These are phyloP conservation scores for Amitus sp. DNA, from an alignment of 2,888 invertebrate genomes.

Conservation along the genomic window DNA sequence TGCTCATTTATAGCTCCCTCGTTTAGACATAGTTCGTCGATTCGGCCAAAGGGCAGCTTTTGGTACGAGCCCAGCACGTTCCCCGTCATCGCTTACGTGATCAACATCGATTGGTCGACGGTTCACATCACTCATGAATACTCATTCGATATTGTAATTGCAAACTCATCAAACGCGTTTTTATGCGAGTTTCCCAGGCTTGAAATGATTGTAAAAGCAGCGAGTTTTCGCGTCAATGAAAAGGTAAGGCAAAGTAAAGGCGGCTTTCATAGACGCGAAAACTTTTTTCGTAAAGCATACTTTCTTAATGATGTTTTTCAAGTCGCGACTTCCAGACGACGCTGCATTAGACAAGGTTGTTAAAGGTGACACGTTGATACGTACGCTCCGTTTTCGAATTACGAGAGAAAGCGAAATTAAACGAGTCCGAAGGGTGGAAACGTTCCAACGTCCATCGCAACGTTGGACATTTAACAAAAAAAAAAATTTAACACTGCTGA, in stretches of 20 bases:
- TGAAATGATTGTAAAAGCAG: too few species aligned
- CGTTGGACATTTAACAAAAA: background rate
- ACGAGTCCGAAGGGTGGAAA: background rate
- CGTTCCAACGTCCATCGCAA: background rate
- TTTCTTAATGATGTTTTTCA: background rate
- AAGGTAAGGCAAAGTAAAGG: background rate
- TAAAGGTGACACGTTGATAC: conserved; percentile 30
- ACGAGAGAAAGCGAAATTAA: conserved; percentile 31
- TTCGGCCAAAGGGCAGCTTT: conserved; percentile 18
- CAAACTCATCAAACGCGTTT: too few species aligned
- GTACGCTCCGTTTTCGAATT: conserved; percentile 34
- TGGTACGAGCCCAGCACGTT: background rate
- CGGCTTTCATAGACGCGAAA: background rate
- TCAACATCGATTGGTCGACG: background rate
- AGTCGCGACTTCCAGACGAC: conserved; percentile 5
- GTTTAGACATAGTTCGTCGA: conserved; percentile 23
- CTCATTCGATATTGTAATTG: background rate
- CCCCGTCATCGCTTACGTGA: background rate
- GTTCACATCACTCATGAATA: background rate
- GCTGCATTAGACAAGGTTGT: conserved; percentile 25
- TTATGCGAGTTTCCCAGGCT: too few species aligned
- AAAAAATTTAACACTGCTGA: too few species aligned
- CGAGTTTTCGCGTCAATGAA: too few species aligned
- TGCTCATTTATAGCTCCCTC: conserved; percentile 19
- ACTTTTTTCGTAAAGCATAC: background rate